These are phyloP conservation scores for Felis chaus DNA, from an alignment of 2,113 vertebrate species.

Conservation along the genomic window DNA sequence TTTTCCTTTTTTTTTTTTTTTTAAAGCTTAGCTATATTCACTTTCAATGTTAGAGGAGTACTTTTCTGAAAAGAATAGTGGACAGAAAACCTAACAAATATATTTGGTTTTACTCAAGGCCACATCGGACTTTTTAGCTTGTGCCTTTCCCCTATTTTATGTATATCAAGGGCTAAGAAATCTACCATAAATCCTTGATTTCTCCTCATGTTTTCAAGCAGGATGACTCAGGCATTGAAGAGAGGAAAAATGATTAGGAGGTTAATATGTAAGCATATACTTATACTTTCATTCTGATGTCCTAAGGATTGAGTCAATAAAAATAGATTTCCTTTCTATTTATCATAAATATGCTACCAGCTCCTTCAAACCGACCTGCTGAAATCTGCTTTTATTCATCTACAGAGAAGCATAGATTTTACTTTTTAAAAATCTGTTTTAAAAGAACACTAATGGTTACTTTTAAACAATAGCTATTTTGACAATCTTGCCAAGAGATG, in stretches of 20 bases:
- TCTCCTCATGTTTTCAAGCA: background rate
- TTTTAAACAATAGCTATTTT: conserved; percentile 27
- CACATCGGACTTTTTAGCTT: background rate
- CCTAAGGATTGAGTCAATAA: conserved; percentile 12
- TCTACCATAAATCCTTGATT: background rate
- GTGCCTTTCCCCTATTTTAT: background rate
- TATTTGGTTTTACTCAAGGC: background rate
- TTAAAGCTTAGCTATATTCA: conserved; percentile 21
- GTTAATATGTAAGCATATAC: background rate
- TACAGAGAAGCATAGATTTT: conserved; percentile 31
- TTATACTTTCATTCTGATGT: conserved; percentile 25
- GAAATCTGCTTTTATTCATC: conserved; percentile 26
- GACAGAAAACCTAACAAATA: background rate
- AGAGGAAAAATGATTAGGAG: background rate
- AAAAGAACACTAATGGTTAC: background rate
- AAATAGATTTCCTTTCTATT: conserved; percentile 40
- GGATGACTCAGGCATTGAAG: background rate
- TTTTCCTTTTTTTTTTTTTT: background rate
- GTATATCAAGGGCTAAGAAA: conserved; percentile 7
- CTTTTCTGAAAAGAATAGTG: conserved; percentile 36
- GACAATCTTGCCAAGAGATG: background rate
- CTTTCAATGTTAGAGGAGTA: conserved; percentile 16
- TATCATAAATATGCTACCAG: background rate
- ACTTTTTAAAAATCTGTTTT: conserved; percentile 39
- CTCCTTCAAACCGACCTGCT: background rate